Percentiles rank a stretch among this genome's conserved stretches.
Conservation (phyloP, 53 echinoderm and acorn worm species). For the Mesocentrotus franciscanus region DNA sequence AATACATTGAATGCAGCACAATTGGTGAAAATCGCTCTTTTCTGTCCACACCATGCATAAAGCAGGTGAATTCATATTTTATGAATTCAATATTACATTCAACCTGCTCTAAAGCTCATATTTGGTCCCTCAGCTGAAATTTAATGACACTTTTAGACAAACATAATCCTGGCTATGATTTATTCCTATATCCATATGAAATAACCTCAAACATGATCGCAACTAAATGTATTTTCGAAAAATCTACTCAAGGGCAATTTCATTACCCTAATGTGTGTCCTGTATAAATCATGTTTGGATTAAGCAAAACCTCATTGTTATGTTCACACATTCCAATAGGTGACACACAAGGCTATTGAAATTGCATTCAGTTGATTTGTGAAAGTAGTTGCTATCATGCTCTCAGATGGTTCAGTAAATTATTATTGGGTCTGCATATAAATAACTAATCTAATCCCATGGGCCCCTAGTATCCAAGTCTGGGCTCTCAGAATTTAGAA, state of each 20-base stretch:
- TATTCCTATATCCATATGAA: not conserved
- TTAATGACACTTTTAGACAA: not conserved
- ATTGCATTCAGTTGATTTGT: too few species aligned
- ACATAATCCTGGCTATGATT: not conserved
- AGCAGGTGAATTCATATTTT: too few species aligned
- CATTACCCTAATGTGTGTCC: too few species aligned
- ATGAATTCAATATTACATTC: not conserved
- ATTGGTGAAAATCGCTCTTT: not conserved
- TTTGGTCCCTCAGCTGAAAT: not conserved
- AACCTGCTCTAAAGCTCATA: not conserved
- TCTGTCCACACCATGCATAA: not conserved
- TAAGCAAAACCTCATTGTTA: too few species aligned
- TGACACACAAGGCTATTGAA: too few species aligned
- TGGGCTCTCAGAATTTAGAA: too few species aligned
- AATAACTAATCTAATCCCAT: not conserved
- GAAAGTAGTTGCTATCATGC: too few species aligned
- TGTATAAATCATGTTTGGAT: too few species aligned
- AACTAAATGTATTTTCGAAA: too few species aligned
- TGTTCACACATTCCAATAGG: too few species aligned
- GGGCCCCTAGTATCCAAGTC: too few species aligned
- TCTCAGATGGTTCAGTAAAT: not conserved
- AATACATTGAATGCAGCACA: not conserved
- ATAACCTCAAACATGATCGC: not conserved
- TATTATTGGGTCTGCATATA: not conserved
- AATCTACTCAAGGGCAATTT: too few species aligned